Evolutionary conservation across 2,797 vertebrate genomes (phyloP).

Genomic region (Carduelis carduelis): DNA sequence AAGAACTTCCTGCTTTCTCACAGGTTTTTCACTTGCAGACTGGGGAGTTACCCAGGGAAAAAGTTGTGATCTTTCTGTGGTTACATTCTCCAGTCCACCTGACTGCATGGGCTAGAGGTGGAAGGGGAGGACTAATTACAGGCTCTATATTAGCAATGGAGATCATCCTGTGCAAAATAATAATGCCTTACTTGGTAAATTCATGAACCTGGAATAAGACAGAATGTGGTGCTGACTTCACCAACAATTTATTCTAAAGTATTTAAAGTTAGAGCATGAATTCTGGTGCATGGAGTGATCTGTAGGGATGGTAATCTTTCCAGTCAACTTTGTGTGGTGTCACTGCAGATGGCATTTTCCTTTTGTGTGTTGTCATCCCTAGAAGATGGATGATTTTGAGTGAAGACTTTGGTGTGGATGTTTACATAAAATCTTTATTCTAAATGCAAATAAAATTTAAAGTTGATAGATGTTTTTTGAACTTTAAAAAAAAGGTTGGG

Average conservation of each 20-base stretch:
- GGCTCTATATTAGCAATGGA: neutral
- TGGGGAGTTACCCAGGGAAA: neutral
- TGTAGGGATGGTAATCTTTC: neutral
- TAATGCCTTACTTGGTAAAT: neutral
- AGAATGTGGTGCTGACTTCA: neutral
- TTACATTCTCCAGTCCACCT: constrained; percentile 1
- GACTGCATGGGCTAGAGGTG: neutral
- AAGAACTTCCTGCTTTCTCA: neutral
- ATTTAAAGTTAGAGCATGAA: neutral
- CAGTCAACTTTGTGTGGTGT: neutral
- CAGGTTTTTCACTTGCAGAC: neutral
- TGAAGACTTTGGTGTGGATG: neutral
- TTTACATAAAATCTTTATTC: neutral
- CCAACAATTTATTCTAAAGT: neutral
- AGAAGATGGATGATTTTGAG: neutral
- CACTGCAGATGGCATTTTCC: neutral
- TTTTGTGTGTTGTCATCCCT: neutral
- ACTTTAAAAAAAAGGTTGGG: neutral
- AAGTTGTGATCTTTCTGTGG: constrained; percentile 13
- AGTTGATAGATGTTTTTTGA: neutral
- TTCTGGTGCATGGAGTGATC: neutral
- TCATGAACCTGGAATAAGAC: neutral
- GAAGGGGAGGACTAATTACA: neutral
- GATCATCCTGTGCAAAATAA: neutral
- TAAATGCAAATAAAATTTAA: neutral